These are phyloP conservation scores for Valencia hispanica DNA, from an alignment of 2,797 vertebrate species.

Conservation along the genomic window DNA sequence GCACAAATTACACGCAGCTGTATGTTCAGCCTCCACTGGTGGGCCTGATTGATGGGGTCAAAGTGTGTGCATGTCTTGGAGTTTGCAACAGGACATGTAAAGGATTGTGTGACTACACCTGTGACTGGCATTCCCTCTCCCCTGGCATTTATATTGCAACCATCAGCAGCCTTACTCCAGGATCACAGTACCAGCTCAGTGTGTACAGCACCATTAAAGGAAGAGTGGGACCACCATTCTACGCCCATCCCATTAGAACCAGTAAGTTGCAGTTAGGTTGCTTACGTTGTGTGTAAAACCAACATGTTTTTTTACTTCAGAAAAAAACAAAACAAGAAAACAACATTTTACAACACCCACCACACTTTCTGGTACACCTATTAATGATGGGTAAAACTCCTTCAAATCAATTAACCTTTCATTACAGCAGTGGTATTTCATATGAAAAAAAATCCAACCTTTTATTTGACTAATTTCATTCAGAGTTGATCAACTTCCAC, in stretches of 20 bases:
- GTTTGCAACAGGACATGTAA: conserved; percentile 62
- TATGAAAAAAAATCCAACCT: neutral
- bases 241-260: conserved; percentile 78
- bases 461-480: neutral
- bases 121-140: conserved; percentile 61
- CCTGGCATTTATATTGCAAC: conserved; percentile 59
- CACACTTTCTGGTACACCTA: neutral
- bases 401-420: neutral
- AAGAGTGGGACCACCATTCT: conserved; percentile 77
- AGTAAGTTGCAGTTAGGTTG: too few relatives aligned
- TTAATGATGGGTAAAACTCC: neutral
- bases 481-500: neutral
- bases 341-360: neutral
- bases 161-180: conserved; percentile 79
- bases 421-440: neutral
- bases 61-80: conserved; percentile 67
- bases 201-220: conserved; percentile 80
- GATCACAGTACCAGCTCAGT: conserved; percentile 81
- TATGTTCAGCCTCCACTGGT: conserved; percentile 79
- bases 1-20: conserved; percentile 71
- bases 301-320: neutral
- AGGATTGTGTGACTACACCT: conserved; percentile 51
- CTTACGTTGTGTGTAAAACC: too few relatives aligned
- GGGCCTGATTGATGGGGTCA: conserved; percentile 83
- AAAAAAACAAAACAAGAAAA: neutral